Evolutionary conservation across 2,113 vertebrate genomes (phyloP), one percentile per base, ranked within the genome.

Genomic region (Lathamus discolor): DNA sequence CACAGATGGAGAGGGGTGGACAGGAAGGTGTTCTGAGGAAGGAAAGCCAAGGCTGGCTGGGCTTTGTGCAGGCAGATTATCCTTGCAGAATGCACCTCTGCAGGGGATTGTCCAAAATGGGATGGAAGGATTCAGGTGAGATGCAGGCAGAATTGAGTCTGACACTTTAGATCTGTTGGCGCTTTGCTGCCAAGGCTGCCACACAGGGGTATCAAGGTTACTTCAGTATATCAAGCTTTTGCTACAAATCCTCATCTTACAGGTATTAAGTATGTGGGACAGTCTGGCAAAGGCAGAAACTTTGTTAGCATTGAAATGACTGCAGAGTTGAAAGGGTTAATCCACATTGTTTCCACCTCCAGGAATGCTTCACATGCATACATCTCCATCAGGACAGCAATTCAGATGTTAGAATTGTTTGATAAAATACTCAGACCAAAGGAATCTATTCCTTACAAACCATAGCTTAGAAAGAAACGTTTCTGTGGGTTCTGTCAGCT

Each of bases 1-100:
- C 6, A 4, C 3, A 1, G 9, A 3, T 18, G 49, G 23, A 5
- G 25, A 62, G 24, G 31, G 63, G 10, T 24, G 51, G 31, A 4
- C 1, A 4, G 66, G 33, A 61, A 33, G 17, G 13, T n/a, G 29
- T 27, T 37, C 14, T 24, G 24, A 15, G 23, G 27, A 52, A 12
- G 9, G 7, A 35, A 8, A 39, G 35, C 68, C 24, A 6, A 11
- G 57, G 62, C 44, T 29, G 67, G 33, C 18, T 35, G 55, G 31
- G 17, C 39, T 49, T 17, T 17, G 62, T 27, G n/a, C 46, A 33
- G 35, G 35, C 7, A 18, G 13, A 5, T 31, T 11, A 27, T 55
- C 41, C 51, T 41, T 20, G 46, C 41, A 20, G 51, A 62, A 18
- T 2, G 6, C 11, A 20, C 20, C 46, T 49, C 52, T 52, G 33